Evolutionary conservation across 2,797 vertebrate genomes (phyloP).

Genomic region (Cottoperca gobio): DNA sequence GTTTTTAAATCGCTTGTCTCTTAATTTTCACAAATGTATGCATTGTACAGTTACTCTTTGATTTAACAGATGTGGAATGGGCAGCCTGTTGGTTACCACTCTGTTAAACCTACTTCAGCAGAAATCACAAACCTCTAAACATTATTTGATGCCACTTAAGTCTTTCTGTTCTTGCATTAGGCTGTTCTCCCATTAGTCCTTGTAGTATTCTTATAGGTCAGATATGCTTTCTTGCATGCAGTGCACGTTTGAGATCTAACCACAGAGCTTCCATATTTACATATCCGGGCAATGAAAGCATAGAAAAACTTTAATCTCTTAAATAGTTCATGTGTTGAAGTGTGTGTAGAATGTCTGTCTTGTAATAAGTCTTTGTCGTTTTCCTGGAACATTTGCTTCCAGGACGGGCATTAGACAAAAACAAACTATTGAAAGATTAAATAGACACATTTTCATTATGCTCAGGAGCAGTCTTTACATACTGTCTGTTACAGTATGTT

Average conservation of each 20-base stretch:
- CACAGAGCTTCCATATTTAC: neutral
- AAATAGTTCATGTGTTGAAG: neutral
- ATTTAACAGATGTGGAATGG: neutral
- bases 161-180: neutral
- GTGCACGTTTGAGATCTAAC: neutral
- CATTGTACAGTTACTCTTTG: neutral
- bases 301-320: neutral
- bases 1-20: constrained; percentile 61
- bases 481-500: neutral
- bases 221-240: neutral
- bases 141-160: neutral
- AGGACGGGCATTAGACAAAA: neutral
- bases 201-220: neutral
- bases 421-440: neutral
- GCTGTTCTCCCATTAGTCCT: neutral
- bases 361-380: neutral
- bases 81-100: neutral
- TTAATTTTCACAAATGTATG: neutral
- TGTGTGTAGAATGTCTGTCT: neutral
- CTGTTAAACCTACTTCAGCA: neutral
- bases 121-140: neutral
- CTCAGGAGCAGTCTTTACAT: neutral
- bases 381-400: neutral
- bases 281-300: neutral
- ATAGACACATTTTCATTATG: no score